phyloP scores from a whole-genome alignment of 2,888 invertebrate genomes.

The Orthosia incerta region DNA sequence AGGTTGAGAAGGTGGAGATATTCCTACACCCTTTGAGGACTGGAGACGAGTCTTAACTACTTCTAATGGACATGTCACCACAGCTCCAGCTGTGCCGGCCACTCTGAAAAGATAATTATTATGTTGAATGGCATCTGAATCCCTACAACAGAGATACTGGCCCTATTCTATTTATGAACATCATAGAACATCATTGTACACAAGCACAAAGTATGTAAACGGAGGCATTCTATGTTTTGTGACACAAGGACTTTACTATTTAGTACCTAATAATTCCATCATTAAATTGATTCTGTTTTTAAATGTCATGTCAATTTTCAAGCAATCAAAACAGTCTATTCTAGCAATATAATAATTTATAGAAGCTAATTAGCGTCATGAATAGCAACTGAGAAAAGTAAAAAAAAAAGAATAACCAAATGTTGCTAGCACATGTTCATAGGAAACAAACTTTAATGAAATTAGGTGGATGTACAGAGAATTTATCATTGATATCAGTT shows the following conservation, averaged over 20 bases:
- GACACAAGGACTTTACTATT: not conserved
- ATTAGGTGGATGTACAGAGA: too few relatives aligned
- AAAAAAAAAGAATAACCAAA: not conserved
- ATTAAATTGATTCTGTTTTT: slow-evolving; percentile 14
- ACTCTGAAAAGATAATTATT: slow-evolving; percentile 90
- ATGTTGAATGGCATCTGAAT: not conserved
- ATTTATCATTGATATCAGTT: not conserved
- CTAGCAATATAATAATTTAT: too few relatives aligned
- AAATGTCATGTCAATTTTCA: slow-evolving; percentile 10
- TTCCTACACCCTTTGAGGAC: slow-evolving; percentile 94
- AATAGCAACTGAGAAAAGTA: not conserved
- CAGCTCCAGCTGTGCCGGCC: slow-evolving; percentile 99
- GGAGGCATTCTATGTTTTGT: too few relatives aligned
- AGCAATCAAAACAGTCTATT: not conserved
- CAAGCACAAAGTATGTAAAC: too few relatives aligned
- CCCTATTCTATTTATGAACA: not conserved
- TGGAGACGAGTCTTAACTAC: slow-evolving; percentile 99
- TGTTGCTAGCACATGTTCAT: not conserved
- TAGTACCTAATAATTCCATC: not conserved
- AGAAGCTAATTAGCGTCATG: not conserved
- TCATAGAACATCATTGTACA: slow-evolving; percentile 1
- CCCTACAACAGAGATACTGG: too few relatives aligned
- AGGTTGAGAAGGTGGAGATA: slow-evolving; percentile 85
- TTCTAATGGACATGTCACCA: slow-evolving; percentile 99
- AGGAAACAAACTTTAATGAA: not conserved